phyloP scores from a whole-genome alignment of 2,797 vertebrate species.

The Scarus forsteni region DNA sequence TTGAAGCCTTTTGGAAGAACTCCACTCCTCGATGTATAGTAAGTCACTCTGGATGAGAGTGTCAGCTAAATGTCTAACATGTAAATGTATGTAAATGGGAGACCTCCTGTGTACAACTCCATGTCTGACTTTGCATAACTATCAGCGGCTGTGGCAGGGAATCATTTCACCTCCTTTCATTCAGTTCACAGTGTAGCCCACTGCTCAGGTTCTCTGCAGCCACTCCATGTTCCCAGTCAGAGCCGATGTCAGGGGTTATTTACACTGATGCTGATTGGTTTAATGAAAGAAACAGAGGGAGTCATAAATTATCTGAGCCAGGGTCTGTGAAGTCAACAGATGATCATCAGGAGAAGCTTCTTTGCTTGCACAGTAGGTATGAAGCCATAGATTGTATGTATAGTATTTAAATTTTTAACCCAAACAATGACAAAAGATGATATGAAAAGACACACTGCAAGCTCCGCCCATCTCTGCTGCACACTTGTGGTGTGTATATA shows the following conservation, averaged over 20 bases:
- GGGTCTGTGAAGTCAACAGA: slow-evolving; percentile 37
- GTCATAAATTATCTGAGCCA: slow-evolving; percentile 28
- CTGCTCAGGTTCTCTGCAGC: slow-evolving; percentile 4
- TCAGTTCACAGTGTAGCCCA: slow-evolving; percentile 4
- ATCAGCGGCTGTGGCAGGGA: slow-evolving; percentile 19
- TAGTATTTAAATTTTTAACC: no score
- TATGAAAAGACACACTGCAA: no score
- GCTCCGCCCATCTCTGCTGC: no score
- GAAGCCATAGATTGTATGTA: no score
- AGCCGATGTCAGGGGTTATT: slow-evolving; percentile 4
- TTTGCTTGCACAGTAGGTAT: slow-evolving; percentile 2
- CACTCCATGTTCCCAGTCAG: neutral
- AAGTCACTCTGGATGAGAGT: slow-evolving; percentile 41
- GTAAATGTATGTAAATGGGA: slow-evolving; percentile 62
- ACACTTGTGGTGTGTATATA: no score
- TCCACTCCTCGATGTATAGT: slow-evolving; percentile 4
- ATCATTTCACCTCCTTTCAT: slow-evolving; percentile 22
- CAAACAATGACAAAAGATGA: no score
- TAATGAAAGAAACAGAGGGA: slow-evolving; percentile 13
- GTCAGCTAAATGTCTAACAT: slow-evolving; percentile 49
- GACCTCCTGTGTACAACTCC: slow-evolving; percentile 22
- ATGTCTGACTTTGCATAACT: slow-evolving; percentile 30
- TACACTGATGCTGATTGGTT: slow-evolving; percentile 7
- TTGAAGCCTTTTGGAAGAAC: slow-evolving; percentile 25
- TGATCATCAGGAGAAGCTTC: slow-evolving; percentile 34